Evolutionary conservation across 1,140 invertebrate species (phyloP).

Genomic region (Plectrocnemia conspersa): DNA sequence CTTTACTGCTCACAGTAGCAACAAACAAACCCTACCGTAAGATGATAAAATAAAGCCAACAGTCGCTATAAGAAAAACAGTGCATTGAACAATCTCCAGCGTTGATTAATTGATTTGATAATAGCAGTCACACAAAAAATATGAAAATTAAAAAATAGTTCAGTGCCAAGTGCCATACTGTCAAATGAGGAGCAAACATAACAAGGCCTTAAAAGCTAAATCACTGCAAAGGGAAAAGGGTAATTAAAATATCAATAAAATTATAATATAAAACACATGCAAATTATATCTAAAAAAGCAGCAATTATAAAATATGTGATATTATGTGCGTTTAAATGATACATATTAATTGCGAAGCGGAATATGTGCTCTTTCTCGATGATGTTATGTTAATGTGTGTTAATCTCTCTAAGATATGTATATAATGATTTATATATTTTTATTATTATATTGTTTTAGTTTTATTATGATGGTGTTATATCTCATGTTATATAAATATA

Average conservation of each 20-base stretch:
- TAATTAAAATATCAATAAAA: not conserved
- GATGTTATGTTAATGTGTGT: no score
- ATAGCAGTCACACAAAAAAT: constrained; percentile 31
- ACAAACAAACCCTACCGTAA: constrained; percentile 23
- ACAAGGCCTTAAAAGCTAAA: constrained; percentile 25
- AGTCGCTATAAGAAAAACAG: constrained; percentile 16
- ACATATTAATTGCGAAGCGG: no score
- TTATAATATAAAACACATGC: no score
- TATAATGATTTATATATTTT: no score
- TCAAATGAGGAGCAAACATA: constrained; percentile 27
- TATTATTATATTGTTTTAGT: no score
- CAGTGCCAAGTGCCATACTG: constrained; percentile 35
- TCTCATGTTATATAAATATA: no score
- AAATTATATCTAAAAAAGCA: no score
- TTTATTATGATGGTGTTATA: no score
- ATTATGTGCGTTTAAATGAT: no score
- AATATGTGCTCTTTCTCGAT: no score
- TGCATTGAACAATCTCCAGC: constrained; percentile 14
- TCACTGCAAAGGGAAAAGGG: not conserved
- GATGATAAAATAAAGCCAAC: constrained; percentile 17
- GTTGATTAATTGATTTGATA: constrained; percentile 23
- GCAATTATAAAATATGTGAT: no score
- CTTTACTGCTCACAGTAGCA: constrained; percentile 23
- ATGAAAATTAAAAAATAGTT: constrained; percentile 25
- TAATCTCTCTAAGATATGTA: no score